These are phyloP conservation scores for Heliconius cydno DNA, from an alignment of 2,888 invertebrate genomes.

Conservation along the genomic window DNA sequence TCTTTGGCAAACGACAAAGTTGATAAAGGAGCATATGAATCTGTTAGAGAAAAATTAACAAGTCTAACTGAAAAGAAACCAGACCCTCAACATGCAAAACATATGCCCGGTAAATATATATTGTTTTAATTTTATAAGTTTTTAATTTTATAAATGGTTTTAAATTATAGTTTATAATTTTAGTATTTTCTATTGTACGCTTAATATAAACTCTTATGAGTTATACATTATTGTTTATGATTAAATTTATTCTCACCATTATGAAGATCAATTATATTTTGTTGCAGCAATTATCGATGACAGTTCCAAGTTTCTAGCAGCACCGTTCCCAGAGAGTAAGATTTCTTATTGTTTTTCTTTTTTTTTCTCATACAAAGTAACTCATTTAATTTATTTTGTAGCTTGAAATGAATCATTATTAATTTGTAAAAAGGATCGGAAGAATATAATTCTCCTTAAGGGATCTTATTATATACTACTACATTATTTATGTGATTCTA, in stretches of 20 bases:
- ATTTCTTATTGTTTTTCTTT: constrained; percentile 13
- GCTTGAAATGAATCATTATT: too few relatives aligned
- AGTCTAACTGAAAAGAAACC: constrained; percentile 55
- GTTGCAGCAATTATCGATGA: constrained; percentile 63
- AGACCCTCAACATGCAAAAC: constrained; percentile 51
- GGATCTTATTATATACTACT: background rate
- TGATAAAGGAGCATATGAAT: constrained; percentile 58
- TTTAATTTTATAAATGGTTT: too few relatives aligned
- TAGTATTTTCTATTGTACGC: too few relatives aligned
- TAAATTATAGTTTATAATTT: too few relatives aligned
- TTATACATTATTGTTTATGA: background rate
- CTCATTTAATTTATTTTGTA: too few relatives aligned
- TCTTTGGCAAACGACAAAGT: constrained; percentile 57
- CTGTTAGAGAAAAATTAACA: constrained; percentile 60
- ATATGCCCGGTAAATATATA: constrained; percentile 58
- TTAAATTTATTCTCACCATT: background rate
- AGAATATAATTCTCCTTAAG: background rate
- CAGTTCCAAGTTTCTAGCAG: constrained; percentile 62
- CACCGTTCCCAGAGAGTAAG: constrained; percentile 66
- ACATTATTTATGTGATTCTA: background rate
- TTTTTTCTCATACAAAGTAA: background rate
- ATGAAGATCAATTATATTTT: background rate
- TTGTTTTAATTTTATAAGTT: too few relatives aligned
- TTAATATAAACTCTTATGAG: too few relatives aligned
- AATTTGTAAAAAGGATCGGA: background rate